These are phyloP conservation scores for Catonia carolina DNA, from an alignment of 2,888 invertebrate genomes.

Conservation along the genomic window DNA sequence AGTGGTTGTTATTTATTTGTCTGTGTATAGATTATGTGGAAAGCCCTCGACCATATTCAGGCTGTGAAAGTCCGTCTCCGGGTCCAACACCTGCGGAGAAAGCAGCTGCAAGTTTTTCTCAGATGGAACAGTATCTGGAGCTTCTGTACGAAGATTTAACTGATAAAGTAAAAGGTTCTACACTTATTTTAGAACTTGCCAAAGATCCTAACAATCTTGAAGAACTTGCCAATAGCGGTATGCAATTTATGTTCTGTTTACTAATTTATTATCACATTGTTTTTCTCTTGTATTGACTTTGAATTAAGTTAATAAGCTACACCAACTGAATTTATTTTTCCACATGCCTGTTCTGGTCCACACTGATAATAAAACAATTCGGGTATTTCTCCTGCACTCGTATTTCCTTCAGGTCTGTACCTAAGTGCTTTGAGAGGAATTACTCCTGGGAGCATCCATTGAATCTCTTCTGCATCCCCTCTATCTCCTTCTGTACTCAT, in stretches of 20 bases:
- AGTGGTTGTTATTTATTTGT: no score
- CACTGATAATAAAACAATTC: no score
- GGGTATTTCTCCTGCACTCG: no score
- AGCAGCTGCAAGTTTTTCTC: conserved; percentile 63
- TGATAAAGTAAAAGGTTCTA: conserved; percentile 89
- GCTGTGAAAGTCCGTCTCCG: conserved; percentile 24
- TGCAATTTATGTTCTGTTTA: conserved; percentile 22
- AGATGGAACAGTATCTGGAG: conserved; percentile 91
- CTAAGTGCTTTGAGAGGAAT: no score
- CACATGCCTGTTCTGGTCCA: no score
- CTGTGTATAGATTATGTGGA: no score
- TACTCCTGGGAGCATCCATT: no score
- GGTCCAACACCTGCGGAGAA: conserved; percentile 41
- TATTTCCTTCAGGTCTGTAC: no score
- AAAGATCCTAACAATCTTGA: conserved; percentile 91
- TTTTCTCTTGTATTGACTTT: conserved; percentile 20
- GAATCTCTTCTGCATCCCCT: no score
- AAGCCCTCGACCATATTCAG: conserved; percentile 13
- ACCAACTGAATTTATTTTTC: conserved; percentile 29
- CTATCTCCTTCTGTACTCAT: no score
- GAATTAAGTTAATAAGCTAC: conserved; percentile 25
- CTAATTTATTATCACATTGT: not conserved
- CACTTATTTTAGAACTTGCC: conserved; percentile 83
- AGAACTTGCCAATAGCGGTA: conserved; percentile 89
- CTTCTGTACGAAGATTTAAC: conserved; percentile 89